Evolutionary conservation across 2,888 invertebrate genomes (phyloP), one percentile per base, ranked within the genome.

Genomic region (Drosophila monieri): DNA sequence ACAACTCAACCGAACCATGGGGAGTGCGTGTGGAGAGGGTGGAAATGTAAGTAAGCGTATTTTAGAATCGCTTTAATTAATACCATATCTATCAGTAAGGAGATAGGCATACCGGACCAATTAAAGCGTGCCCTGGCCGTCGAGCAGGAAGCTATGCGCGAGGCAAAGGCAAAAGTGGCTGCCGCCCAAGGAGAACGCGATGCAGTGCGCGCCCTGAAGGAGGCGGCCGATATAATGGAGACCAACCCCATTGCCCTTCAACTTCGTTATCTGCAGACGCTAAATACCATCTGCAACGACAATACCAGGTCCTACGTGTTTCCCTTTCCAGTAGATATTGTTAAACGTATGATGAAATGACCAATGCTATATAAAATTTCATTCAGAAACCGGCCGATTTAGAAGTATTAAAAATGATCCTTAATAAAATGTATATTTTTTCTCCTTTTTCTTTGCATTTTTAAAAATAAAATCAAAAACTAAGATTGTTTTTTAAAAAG

Each of bases 21-120:
- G 97, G 97, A 18, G 96, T 97, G 32, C 97, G 97, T 92, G 96
- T 97, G 12, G 97, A 98, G 91, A 93, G 98, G 74, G 97, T 98
- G n/a, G 98, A 98, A 94, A 97, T 98, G 97, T 97, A 62, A 77
- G 79, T 76, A 32, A 1, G 12, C 4, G 0, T 0, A 3, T 3
- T 6, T 0, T 4, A 18, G 4, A 8, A 21, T 41, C 1, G 10
- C 6, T 18, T n/a, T 3, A 60, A 0, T 18, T 15, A 39, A 3
- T 14, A 3, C 9, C 14, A 1, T 27, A 21, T 23, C 12, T 18
- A 9, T 1, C 14, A 84, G 83, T 44, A 85, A 85, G 21, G 84
- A 84, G 49, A 87, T 84, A 35, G 60, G 68, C 5, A 80, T 84
- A 76, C 84, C 84, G 0, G 74, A 77, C 3, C 56, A 74, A 6